Conservation (phyloP, 2,888 invertebrate genomes). For the Hypsopygia costalis region DNA sequence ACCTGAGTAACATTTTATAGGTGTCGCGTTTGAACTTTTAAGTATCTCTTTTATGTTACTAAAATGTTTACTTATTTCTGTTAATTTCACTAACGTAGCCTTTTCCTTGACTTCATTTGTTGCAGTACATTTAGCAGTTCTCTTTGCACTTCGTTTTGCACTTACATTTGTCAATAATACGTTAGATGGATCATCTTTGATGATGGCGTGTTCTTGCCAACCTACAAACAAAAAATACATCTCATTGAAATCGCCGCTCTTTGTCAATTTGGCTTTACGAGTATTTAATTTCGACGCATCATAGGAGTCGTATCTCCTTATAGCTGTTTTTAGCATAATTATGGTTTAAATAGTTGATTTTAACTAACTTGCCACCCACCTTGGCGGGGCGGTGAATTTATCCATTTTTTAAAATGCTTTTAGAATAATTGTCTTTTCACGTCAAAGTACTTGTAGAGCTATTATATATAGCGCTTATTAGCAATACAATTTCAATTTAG, state of each 20-base stretch:
- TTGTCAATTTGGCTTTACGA: too few relatives aligned
- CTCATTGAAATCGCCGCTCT: constrained; percentile 3
- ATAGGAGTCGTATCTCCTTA: too few relatives aligned
- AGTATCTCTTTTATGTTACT: constrained; percentile 34
- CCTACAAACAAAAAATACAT: constrained; percentile 7
- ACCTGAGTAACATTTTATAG: constrained; percentile 33
- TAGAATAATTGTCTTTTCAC: too few relatives aligned
- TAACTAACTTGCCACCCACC: too few relatives aligned
- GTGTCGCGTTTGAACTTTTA: constrained; percentile 42
- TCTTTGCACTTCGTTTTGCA: background rate
- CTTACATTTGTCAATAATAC: background rate
- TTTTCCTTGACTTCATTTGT: background rate
- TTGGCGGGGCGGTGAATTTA: too few relatives aligned
- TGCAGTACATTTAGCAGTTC: background rate
- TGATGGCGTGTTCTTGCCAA: background rate
- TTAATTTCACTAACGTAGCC: background rate
- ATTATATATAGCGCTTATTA: too few relatives aligned
- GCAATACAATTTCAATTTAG: too few relatives aligned
- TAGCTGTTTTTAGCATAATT: too few relatives aligned
- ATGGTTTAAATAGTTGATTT: too few relatives aligned
- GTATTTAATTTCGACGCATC: too few relatives aligned
- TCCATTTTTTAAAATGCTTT: too few relatives aligned
- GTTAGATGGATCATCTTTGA: constrained; percentile 1
- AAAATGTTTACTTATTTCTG: constrained; percentile 17
- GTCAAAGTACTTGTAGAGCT: too few relatives aligned